A percentile compares a stretch with the other conserved stretches of the same genome.
Conservation (phyloP, 2,797 vertebrate species). For the Sparidentex hasta region DNA sequence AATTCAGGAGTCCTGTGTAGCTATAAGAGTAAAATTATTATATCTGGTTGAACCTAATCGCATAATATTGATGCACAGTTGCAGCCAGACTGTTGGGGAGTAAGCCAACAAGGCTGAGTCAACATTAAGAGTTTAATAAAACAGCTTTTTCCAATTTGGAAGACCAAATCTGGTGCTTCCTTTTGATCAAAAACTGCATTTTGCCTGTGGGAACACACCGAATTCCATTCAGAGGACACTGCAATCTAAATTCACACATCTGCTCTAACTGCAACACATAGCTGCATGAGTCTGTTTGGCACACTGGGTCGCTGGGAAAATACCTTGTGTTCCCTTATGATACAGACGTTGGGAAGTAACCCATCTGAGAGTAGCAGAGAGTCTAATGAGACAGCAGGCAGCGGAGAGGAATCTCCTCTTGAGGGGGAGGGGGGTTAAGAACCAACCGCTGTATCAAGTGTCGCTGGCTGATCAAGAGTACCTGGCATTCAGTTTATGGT, state of each 20-base stretch:
- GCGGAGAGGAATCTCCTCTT: slow-evolving; percentile 55
- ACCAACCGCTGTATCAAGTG: slow-evolving; percentile 66
- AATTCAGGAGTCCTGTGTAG: too few species aligned
- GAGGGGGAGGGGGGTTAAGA: slow-evolving; percentile 13
- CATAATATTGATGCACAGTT: background rate
- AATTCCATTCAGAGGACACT: background rate
- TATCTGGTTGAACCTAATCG: background rate
- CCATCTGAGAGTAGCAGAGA: slow-evolving; percentile 41
- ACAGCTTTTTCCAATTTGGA: background rate
- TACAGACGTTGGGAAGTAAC: slow-evolving; percentile 36
- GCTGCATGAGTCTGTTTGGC: slow-evolving; percentile 20
- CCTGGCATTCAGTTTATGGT: slow-evolving; percentile 61
- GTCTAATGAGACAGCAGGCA: slow-evolving; percentile 46
- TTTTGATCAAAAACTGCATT: background rate
- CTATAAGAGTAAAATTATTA: background rate
- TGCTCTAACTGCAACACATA: slow-evolving; percentile 8
- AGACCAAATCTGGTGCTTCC: background rate
- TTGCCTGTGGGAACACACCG: background rate
- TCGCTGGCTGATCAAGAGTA: slow-evolving; percentile 65
- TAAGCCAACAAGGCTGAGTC: background rate
- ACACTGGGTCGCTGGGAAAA: slow-evolving; percentile 69
- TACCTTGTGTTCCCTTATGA: slow-evolving; percentile 57
- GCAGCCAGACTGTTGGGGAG: background rate
- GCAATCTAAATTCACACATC: slow-evolving; percentile 4
- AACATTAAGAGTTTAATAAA: background rate